Percentiles rank a stretch among this genome's conserved stretches.
phyloP scores from a whole-genome alignment of 2,888 invertebrate species.

The Sinelater perroti region DNA sequence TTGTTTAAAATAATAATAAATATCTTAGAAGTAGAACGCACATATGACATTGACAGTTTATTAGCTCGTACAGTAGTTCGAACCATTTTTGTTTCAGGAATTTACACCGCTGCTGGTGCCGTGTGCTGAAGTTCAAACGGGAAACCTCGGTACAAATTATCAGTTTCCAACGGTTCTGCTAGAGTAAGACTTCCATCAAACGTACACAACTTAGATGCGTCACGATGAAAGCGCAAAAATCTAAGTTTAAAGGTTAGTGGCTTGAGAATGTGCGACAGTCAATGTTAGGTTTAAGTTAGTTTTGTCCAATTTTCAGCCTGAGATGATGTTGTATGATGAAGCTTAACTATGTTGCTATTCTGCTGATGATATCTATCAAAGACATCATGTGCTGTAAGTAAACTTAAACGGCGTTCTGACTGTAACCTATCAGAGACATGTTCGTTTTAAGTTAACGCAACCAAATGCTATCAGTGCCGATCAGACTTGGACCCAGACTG shows the following conservation, averaged over 20 bases:
- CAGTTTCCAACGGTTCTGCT: slow-evolving; percentile 2
- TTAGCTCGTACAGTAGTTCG: not conserved
- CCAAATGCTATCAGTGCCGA: slow-evolving; percentile 77
- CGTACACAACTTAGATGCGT: too few species aligned
- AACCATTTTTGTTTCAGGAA: slow-evolving; percentile 16
- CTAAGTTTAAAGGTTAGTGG: slow-evolving; percentile 11
- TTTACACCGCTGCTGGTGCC: not conserved
- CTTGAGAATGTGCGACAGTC: not conserved
- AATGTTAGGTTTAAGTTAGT: slow-evolving; percentile 9
- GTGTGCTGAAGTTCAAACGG: too few species aligned
- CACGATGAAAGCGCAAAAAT: slow-evolving; percentile 19
- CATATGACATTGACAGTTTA: slow-evolving; percentile 24
- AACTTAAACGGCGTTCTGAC: not conserved
- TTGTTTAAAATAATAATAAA: too few species aligned
- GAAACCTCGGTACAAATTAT: slow-evolving; percentile 8
- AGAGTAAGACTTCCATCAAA: too few species aligned
- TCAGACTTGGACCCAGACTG: slow-evolving; percentile 75
- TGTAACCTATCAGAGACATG: too few species aligned
- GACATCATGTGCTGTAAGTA: slow-evolving; percentile 28
- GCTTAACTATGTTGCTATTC: slow-evolving; percentile 37
- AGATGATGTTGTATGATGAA: slow-evolving; percentile 42
- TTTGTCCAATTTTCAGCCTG: slow-evolving; percentile 29
- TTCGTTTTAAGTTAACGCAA: slow-evolving; percentile 60
- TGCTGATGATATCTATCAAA: slow-evolving; percentile 31
- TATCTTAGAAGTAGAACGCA: too few species aligned